Evolutionary conservation across 2,888 invertebrate species (phyloP).

Genomic region (Drosophila longiperda): DNA sequence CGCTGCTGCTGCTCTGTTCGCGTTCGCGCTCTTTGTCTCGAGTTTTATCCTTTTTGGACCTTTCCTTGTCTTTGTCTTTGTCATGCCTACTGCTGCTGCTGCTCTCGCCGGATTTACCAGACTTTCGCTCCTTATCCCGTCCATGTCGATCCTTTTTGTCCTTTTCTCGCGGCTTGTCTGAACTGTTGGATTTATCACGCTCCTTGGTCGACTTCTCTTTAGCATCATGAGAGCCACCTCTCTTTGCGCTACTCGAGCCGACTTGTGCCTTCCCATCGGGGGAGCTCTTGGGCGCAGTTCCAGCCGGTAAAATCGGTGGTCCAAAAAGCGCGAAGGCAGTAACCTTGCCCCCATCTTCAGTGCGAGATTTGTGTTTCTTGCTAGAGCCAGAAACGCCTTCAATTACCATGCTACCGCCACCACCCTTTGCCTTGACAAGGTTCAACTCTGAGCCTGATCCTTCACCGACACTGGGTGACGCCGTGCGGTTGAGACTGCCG

Average conservation of each 20-base stretch:
- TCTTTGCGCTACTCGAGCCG: slow-evolving; percentile 42
- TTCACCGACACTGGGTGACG: slow-evolving; percentile 58
- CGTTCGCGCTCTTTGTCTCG: slow-evolving; percentile 86
- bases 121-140: slow-evolving; percentile 86
- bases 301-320: slow-evolving; percentile 86
- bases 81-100: slow-evolving; percentile 83
- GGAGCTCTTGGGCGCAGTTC: slow-evolving; percentile 85
- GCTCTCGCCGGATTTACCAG: slow-evolving; percentile 83
- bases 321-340: slow-evolving; percentile 93
- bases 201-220: slow-evolving; percentile 82
- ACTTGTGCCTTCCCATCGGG: slow-evolving; percentile 67
- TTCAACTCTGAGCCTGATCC: slow-evolving; percentile 57
- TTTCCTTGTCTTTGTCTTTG: slow-evolving; percentile 85
- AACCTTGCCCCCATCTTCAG: slow-evolving; percentile 86
- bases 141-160: slow-evolving; percentile 87
- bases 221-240: slow-evolving; percentile 62
- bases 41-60: slow-evolving; percentile 86
- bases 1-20: slow-evolving; percentile 70
- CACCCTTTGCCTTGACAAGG: slow-evolving; percentile 89
- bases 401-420: slow-evolving; percentile 39
- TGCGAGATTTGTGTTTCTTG: slow-evolving; percentile 88
- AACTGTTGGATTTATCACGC: slow-evolving; percentile 74
- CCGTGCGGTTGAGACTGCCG: slow-evolving; percentile 54
- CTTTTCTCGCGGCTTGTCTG: slow-evolving; percentile 85
- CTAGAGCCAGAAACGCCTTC: slow-evolving; percentile 40